Percentiles rank a stretch among this genome's conserved stretches.
Conservation (phyloP, 2,113 vertebrate species). For the Chaetura pelagica region DNA sequence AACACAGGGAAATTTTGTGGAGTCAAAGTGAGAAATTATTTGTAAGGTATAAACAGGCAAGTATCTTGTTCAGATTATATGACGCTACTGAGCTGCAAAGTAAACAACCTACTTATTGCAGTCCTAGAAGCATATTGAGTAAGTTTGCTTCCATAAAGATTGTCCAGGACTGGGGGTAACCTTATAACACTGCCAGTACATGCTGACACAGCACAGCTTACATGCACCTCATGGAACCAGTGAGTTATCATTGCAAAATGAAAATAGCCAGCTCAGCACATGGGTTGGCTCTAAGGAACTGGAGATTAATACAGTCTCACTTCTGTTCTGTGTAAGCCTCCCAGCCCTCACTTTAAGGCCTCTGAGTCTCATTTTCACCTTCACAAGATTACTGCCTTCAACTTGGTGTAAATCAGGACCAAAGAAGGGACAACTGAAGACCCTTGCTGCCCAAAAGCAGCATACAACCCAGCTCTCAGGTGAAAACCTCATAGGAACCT, state of each 20-base stretch:
- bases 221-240: fast-evolving
- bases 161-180: background rate
- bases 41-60: background rate
- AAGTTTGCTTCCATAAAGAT: background rate
- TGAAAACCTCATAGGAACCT: background rate
- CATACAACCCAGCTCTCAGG: background rate
- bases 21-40: background rate
- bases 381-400: background rate
- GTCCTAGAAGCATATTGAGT: background rate
- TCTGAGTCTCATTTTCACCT: background rate
- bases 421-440: background rate
- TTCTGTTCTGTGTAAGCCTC: fast-evolving
- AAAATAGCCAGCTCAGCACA: background rate
- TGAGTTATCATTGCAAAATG: background rate
- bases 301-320: background rate
- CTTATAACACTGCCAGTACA: background rate
- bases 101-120: background rate
- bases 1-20: background rate
- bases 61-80: background rate
- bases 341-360: background rate
- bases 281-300: fast-evolving
- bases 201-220: background rate
- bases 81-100: background rate
- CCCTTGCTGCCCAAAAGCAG: background rate
- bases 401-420: background rate